Conservation (phyloP, 2,113 vertebrate genomes). For the Platichthys flesus region DNA sequence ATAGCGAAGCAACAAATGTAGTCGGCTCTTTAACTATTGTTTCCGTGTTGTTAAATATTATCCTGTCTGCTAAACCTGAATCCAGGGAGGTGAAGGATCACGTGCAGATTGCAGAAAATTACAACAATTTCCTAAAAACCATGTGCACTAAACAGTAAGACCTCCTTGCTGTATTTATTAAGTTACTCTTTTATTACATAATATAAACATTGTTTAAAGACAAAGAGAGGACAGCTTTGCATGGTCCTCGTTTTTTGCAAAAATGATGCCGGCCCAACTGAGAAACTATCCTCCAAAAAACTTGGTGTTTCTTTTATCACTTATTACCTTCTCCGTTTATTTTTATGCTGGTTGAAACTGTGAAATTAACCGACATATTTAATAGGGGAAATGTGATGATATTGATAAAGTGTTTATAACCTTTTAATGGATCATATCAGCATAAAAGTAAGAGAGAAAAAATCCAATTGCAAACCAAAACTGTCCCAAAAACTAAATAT, state of each 20-base stretch:
- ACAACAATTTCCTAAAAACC: too few relatives aligned
- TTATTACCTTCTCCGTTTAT: conserved; percentile 1
- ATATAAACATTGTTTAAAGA: too few relatives aligned
- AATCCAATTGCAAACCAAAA: too few relatives aligned
- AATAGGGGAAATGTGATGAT: background rate
- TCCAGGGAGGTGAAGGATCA: too few relatives aligned
- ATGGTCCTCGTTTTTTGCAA: too few relatives aligned
- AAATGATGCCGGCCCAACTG: too few relatives aligned
- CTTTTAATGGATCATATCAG: background rate
- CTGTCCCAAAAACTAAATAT: background rate
- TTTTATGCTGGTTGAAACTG: background rate
- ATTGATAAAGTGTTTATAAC: background rate
- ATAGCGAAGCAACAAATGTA: background rate
- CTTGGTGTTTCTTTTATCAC: background rate
- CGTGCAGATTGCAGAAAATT: too few relatives aligned
- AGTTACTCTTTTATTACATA: too few relatives aligned
- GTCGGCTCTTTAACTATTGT: background rate
- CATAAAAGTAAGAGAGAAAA: background rate
- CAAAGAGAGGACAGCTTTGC: too few relatives aligned
- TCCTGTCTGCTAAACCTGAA: background rate
- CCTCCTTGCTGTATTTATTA: too few relatives aligned
- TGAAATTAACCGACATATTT: background rate
- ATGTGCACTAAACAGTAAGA: too few relatives aligned
- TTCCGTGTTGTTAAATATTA: conserved; percentile 27
- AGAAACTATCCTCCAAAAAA: too few relatives aligned